A percentile compares a stretch with the other conserved stretches of the same genome.
phyloP scores from a whole-genome alignment of 2,888 invertebrate genomes.

The Lycocerus yunnanus region DNA sequence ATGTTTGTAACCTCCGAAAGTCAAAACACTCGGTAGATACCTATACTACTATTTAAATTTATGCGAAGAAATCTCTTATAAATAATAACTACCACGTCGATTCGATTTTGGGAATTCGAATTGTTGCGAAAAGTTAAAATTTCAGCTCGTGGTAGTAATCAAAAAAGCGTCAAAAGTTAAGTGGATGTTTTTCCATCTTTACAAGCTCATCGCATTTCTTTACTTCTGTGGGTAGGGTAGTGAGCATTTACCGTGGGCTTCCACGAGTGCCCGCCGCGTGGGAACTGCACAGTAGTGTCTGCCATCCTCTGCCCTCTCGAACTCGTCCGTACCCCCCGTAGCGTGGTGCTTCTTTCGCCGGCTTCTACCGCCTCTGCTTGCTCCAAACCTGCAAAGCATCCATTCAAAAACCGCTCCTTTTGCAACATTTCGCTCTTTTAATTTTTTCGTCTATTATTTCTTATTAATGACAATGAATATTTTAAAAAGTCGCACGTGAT shows the following conservation, averaged over 20 bases:
- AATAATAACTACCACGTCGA: background rate
- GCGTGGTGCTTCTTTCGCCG: conserved; percentile 48
- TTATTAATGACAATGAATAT: background rate
- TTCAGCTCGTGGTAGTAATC: background rate
- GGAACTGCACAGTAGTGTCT: conserved; percentile 67
- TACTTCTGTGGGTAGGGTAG: conserved; percentile 32
- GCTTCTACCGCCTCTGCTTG: conserved; percentile 41
- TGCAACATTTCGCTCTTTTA: conserved; percentile 7
- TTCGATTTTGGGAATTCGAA: too few species aligned
- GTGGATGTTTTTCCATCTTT: background rate
- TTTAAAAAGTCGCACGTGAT: background rate
- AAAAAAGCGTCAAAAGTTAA: background rate
- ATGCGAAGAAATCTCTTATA: too few species aligned
- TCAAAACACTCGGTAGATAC: background rate
- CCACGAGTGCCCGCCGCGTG: conserved; percentile 62
- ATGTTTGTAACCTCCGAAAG: background rate
- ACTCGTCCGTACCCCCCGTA: conserved; percentile 46
- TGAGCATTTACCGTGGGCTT: conserved; percentile 54
- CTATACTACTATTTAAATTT: background rate
- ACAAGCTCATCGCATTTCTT: conserved; percentile 14
- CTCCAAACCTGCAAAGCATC: background rate
- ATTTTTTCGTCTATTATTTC: background rate
- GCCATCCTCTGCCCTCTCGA: conserved; percentile 51
- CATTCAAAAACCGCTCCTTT: conserved; percentile 21
- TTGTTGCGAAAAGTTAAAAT: background rate